Evolutionary conservation across 2,888 invertebrate genomes (phyloP), one percentile per base, ranked within the genome.

Genomic region (Drosophila colorata): DNA sequence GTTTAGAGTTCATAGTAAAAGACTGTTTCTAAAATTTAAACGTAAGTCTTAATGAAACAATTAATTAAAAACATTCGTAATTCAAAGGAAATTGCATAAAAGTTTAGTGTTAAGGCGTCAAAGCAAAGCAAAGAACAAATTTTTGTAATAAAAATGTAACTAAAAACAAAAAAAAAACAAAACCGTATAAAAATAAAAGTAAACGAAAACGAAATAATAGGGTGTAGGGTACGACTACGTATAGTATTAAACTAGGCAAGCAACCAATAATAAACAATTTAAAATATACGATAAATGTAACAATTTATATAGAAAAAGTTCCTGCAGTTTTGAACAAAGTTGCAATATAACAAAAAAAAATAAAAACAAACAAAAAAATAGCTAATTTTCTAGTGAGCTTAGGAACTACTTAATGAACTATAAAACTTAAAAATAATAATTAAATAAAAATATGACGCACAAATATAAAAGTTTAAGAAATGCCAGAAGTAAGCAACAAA

Each of bases 1-100:
- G 86, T 78, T 81, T 82, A 86, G 76, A 81, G 76, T 87, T 88
- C 87, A 87, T 87, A 88, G 88, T 74, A 86, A 87, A 87, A 87
- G 86, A 87, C 86, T 87, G 86, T 87, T 88, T 87, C 84, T 78
- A 76, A 88, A 82, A 72, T 59, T 74, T 76, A 80, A 76, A 77
- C 48, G 37, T 78, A 78, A 64, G 63, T 69, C 66, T 61, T 61
- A 76, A 73, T 64, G 65, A 59, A 52, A 56, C 25, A 28, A 38
- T 67, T 63, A 41, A 40, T 43, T 55, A 35, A 47, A 57, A 69
- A 58, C 33, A 56, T 37, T 68, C 49, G 43, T 68, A 61, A 51
- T 37, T 35, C n/a, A 33, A 48, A 37, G 20, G 13, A 57, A 72
- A 55, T 52, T 58, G 41, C 69, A 61, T 65, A 57, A 48, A 74